A percentile compares a stretch with the other conserved stretches of the same genome.
These are phyloP conservation scores for Zaprionus kolodkinae DNA, from an alignment of 1,140 invertebrate species.

Conservation along the genomic window DNA sequence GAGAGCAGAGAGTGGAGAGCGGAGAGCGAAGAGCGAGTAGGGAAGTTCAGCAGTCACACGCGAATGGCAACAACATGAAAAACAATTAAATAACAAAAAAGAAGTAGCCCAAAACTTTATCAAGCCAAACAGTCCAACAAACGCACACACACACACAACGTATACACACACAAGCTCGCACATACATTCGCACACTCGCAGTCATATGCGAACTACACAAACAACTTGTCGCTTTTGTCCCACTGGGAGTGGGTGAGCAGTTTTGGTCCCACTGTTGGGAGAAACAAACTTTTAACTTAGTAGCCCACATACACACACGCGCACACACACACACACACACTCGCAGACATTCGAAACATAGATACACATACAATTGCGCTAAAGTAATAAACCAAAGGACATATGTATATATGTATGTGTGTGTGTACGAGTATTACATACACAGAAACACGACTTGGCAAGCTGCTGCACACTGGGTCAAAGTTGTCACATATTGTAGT, in stretches of 20 bases:
- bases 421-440: conserved; percentile 9
- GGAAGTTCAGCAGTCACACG: conserved; percentile 51
- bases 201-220: conserved; percentile 27
- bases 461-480: conserved; percentile 62
- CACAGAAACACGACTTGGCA: conserved; percentile 32
- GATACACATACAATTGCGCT: conserved; percentile 17
- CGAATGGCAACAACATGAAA: conserved; percentile 45
- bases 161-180: conserved; percentile 7
- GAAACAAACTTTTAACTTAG: conserved; percentile 77
- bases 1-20: neutral
- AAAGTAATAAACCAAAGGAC: conserved; percentile 42
- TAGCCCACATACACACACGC: conserved; percentile 68
- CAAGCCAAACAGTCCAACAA: conserved; percentile 26
- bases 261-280: conserved; percentile 39
- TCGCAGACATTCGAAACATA: neutral
- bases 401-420: conserved; percentile 20
- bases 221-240: conserved; percentile 63
- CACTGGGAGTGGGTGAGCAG: conserved; percentile 26
- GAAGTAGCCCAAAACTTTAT: conserved; percentile 65
- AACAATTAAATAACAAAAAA: conserved; percentile 74
- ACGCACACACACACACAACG: neutral
- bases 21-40: neutral
- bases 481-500: conserved; percentile 47
- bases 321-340: conserved; percentile 14
- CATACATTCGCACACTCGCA: conserved; percentile 13